Evolutionary conservation across 2,797 vertebrate species (phyloP), one percentile per base, ranked within the genome.

Genomic region (Spea hammondii): DNA sequence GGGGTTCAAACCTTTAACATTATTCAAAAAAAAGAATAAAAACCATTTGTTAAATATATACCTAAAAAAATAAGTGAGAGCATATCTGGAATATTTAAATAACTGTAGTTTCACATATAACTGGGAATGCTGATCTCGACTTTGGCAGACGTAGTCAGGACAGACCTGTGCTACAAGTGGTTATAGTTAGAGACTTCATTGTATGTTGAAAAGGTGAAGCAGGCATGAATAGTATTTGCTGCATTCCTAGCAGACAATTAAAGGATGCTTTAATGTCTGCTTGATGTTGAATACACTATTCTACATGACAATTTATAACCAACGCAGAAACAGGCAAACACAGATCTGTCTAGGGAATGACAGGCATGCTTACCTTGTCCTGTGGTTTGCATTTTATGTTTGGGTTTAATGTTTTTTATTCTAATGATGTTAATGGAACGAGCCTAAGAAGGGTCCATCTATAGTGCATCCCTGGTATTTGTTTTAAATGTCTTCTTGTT

Each of bases 181-280:
- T 70, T 77, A 77, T 54, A 72, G 59, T 77, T 65, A 53, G 48
- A 70, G 65, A 49, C 62, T 68, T 81, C 68, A 72, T 77, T 81
- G 65, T 77, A n/a, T 10, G 6, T 48, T 81, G 55, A 68, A 65
- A 81, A 77, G 79, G 79, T 73, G 74, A 77, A 68, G 79, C 74
- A 69, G 45, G 64, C 79, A 81, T 76, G 79, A 67, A 62, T 65
- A 66, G 46, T 64, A 57, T 67, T 76, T 66, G 17, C 62, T 71
- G 17, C 47, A 67, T 70, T 60, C 54, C 67, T 62, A 53, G 47
- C 68, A 71, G 69, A 62, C 65, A 74, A 79, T 79, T 65, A 13
- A 46, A 67, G 71, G 55, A 64, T 77, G 64, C 48, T 72, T 8
- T 54, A 73, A 73, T 66, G 70, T 69, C 74, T 68, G 55, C 1